Base-by-base conservation (phyloP, 2,113 vertebrate species). In the Hystrix cristata region DNA sequence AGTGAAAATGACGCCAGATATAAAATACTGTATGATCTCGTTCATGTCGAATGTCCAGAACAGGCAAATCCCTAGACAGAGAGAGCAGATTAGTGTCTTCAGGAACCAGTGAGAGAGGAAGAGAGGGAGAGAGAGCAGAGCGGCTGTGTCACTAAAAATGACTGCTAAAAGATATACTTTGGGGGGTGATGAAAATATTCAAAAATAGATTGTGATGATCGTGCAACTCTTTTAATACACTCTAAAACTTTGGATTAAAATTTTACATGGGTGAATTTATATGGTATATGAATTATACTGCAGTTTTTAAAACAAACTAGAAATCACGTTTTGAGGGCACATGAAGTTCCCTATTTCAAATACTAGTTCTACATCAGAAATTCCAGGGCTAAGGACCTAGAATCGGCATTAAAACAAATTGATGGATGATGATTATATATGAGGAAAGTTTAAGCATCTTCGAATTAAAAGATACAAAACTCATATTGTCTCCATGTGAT, bases 391-490 rank as follows among this genome's bases (percentile, higher is more conserved):
- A 15, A 18, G 57, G 34, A 90, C 38, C 38, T 79, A 7, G 48
- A 96, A 65, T 84, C 27, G 82, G 25, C 46, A 94, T 92, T 89
- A 46, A 57, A 60, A 71, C 29, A 95, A 59, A 93, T 86, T 83
- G 23, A 5, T 51, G 6, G 11, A 46, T 81, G 25, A 76, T 78
- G 88, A 53, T 82, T 71, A 85, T 25, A 19, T 31, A 89, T 16
- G 94, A 81, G 43, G 83, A 23, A 91, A 87, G 57, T 93, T 69
- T 95, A 67, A 94, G 76, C 43, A 80, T 87, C 27, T 29, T 72
- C 67, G 21, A 94, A 78, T 91, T 97, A 86, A 84, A 97, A 87
- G 78, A 71, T 55, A 57, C 53, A 92, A 38, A 92, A 19, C 21
- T 83, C 65, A 10, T 19, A 91, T 53, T 93, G 48, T 88, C 81